Evolutionary conservation across 1,140 invertebrate genomes (phyloP), one percentile per base, ranked within the genome.

Genomic region (Microplitis demolitor): DNA sequence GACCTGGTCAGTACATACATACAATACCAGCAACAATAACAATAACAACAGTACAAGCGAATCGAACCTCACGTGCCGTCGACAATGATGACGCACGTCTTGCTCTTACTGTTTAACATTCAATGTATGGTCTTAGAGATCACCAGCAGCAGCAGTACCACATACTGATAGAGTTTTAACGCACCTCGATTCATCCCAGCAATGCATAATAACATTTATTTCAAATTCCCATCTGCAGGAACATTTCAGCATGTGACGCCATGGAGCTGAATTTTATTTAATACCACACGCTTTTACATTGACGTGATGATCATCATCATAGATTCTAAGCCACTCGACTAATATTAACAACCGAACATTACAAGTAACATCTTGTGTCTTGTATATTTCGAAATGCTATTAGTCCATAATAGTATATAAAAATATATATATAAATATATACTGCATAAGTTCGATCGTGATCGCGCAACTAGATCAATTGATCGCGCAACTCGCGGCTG

Each of bases 1-100:
- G 78, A 76, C 80, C 53, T 81, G 78, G 77, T 72, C 73, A 78
- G 39, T 45, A 45, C 39, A 45, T 45, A 11, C 39, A 45, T 45
- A 45, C 39, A 45, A 45, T 45, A 45, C 39, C 39, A 11, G 3
- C 3, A 45, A 45, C 11, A 45, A 45, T 11, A 45, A 45, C 39
- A 45, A 11, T 45, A 45, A 6, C 6, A 45, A 9, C 4, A 39
- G 39, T 45, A 45, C 39, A 2, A 45, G 76, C 81, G 78, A 81
- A 82, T 82, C 76, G 76, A 74, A 77, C 66, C 74, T 76, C 70
- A 71, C 71, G 69, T 75, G 71, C 73, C 76, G 75, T 73, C 69
- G 76, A 73, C 74, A 69, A 75, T 39, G 45, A 67, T 67, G 66
- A 67, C 66, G 66, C 66, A 75, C 64, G 74, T 75, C 74, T 75